A percentile compares a stretch with the other conserved stretches of the same genome.
These are phyloP conservation scores for Diglossa cyanea DNA, from an alignment of 2,797 vertebrate species.

Conservation along the genomic window DNA sequence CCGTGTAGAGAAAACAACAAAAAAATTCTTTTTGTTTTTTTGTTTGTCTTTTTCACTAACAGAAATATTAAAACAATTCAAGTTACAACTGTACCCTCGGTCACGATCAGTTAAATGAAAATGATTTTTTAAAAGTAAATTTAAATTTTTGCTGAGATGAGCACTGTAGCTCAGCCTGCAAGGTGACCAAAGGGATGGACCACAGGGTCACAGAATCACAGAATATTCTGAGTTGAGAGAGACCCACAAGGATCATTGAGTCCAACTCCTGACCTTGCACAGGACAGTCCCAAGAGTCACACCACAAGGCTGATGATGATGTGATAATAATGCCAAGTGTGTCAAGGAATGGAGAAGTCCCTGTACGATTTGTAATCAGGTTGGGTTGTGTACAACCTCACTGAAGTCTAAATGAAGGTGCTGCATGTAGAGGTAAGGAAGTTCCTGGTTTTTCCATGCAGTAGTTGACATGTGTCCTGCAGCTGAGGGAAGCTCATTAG, in stretches of 20 bases:
- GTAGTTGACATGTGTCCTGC: accelerated
- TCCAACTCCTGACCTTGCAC: neutral
- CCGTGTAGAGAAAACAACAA: neutral
- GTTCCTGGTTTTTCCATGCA: neutral
- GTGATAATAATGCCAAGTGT: neutral
- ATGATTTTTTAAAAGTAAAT: neutral
- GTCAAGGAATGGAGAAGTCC: neutral
- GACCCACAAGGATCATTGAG: neutral
- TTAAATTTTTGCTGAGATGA: neutral
- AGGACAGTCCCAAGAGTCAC: neutral
- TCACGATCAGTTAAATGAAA: neutral
- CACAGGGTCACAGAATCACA: neutral
- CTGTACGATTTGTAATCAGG: neutral
- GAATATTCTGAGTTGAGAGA: neutral
- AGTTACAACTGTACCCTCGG: neutral
- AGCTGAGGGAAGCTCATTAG: neutral
- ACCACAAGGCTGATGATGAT: neutral
- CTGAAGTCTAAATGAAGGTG: neutral
- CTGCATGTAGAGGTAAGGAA: neutral
- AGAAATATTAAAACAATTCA: neutral
- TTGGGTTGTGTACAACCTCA: neutral
- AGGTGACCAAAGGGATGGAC: neutral
- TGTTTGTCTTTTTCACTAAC: neutral
- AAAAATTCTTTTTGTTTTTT: neutral
- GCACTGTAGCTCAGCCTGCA: neutral